Conservation (phyloP, 2,113 vertebrate species). For the Campylomormyrus tamandua region DNA sequence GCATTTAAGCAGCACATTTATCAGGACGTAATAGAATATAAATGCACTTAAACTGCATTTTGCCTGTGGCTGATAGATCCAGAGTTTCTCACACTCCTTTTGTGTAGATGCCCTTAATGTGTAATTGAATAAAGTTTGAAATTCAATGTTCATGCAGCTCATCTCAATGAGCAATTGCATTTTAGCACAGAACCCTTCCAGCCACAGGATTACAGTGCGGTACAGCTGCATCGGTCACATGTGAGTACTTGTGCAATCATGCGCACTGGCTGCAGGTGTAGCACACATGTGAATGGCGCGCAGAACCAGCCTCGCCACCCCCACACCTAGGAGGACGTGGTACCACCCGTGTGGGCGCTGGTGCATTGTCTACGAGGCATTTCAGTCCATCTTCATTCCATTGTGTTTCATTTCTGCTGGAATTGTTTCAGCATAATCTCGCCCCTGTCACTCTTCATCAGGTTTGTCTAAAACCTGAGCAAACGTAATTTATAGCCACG, state of each 20-base stretch:
- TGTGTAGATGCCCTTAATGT: slow-evolving; percentile 22
- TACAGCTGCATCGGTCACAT: background rate
- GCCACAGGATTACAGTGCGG: background rate
- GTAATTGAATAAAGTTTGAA: slow-evolving; percentile 18
- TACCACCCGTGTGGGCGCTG: no score
- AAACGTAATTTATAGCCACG: slow-evolving; percentile 20
- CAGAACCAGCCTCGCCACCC: background rate
- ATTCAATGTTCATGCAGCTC: background rate
- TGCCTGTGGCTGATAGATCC: slow-evolving; percentile 18
- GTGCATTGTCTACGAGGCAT: background rate
- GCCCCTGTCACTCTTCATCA: slow-evolving; percentile 20
- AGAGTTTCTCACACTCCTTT: slow-evolving; percentile 8
- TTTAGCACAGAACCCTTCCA: background rate
- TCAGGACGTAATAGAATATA: slow-evolving; percentile 24
- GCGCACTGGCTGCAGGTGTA: background rate
- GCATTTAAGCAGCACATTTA: slow-evolving; percentile 22
- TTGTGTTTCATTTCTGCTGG: slow-evolving; percentile 2
- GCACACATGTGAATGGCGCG: background rate
- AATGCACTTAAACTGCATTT: slow-evolving; percentile 19
- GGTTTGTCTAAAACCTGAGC: slow-evolving; percentile 7
- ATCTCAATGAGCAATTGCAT: background rate
- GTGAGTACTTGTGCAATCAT: background rate
- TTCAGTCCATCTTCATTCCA: background rate
- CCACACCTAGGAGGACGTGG: background rate
- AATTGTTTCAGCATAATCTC: background rate